phyloP scores from a whole-genome alignment of 2,888 invertebrate genomes.

The Empis livida region DNA sequence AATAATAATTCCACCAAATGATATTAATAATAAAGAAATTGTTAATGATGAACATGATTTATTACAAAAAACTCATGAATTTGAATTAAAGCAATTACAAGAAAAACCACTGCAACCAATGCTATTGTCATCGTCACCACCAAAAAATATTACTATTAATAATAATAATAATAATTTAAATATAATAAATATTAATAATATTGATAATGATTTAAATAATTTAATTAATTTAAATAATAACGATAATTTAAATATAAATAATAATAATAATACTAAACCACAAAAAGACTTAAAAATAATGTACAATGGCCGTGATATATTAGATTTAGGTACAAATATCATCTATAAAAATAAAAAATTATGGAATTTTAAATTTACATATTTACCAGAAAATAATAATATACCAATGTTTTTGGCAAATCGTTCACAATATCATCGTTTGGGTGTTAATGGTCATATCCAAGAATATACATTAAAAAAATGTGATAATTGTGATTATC shows the following conservation, averaged over 20 bases:
- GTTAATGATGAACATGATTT: too few species aligned
- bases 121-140: constrained; percentile 3
- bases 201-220: not conserved
- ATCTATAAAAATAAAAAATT: constrained; percentile 31
- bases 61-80: too few species aligned
- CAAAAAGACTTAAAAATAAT: constrained; percentile 32
- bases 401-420: constrained; percentile 46
- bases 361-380: constrained; percentile 44
- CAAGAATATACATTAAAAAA: constrained; percentile 45
- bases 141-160: constrained; percentile 1
- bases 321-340: constrained; percentile 45
- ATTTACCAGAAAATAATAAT: constrained; percentile 44
- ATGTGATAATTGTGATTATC: constrained; percentile 41
- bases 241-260: not conserved
- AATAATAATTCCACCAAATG: too few species aligned
- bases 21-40: too few species aligned
- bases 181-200: not conserved
- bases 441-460: constrained; percentile 42
- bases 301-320: constrained; percentile 43
- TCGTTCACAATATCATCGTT: constrained; percentile 47
- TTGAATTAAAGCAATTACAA: not conserved
- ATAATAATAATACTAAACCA: constrained; percentile 4
- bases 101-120: not conserved
- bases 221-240: not conserved
- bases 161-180: not conserved